Evolutionary conservation across 2,888 invertebrate species (phyloP).

Genomic region (Thymelicus sylvestris): DNA sequence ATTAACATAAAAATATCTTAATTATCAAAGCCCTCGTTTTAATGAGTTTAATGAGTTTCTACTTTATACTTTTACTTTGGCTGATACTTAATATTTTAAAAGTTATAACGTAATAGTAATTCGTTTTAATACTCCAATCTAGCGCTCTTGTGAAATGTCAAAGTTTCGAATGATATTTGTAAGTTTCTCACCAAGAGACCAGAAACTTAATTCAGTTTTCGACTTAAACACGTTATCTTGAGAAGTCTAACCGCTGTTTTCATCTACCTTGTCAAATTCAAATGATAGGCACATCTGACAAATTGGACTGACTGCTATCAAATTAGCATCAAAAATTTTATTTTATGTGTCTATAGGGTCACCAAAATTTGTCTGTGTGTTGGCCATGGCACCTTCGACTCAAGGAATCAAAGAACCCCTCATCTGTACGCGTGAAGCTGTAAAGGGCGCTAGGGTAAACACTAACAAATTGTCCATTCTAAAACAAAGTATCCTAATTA

Average conservation of each 20-base stretch:
- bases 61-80: not conserved
- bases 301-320: not conserved
- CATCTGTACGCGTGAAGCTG: too few species aligned
- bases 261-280: not conserved
- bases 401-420: too few species aligned
- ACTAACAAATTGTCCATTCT: too few species aligned
- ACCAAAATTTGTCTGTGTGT: too few species aligned
- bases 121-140: constrained; percentile 15
- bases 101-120: constrained; percentile 15
- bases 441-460: too few species aligned
- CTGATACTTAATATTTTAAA: constrained; percentile 10
- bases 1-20: not conserved
- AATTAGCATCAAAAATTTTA: not conserved
- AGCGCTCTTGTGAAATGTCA: constrained; percentile 18
- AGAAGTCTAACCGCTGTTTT: constrained; percentile 4
- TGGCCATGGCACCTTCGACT: too few species aligned
- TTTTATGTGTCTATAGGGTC: too few species aligned
- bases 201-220: constrained; percentile 35
- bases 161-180: constrained; percentile 30
- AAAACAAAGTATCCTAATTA: too few species aligned
- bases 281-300: not conserved
- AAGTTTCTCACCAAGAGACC: constrained; percentile 33
- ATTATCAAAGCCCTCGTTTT: not conserved
- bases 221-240: constrained; percentile 25
- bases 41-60: not conserved